These are phyloP conservation scores for Microctenopoma lineatum DNA, from an alignment of 2,797 vertebrate genomes.

Conservation along the genomic window DNA sequence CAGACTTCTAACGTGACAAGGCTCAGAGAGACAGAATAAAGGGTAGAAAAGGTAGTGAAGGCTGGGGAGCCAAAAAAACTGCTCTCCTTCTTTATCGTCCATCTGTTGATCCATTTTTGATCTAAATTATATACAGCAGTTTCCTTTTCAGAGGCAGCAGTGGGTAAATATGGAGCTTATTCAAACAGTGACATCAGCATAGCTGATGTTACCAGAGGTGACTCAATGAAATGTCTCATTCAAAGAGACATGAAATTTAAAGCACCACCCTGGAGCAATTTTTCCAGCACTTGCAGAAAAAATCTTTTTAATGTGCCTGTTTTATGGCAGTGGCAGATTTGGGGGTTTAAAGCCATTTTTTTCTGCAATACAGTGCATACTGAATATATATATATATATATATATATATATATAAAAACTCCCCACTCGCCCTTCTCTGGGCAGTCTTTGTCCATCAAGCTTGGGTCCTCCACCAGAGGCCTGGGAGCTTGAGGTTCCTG, in stretches of 20 bases:
- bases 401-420: too few relatives aligned
- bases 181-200: slow-evolving; percentile 24
- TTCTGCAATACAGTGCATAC: too few relatives aligned
- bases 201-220: slow-evolving; percentile 11
- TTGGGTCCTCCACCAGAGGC: too few relatives aligned
- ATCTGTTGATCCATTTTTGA: not conserved
- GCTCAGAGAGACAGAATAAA: slow-evolving; percentile 45
- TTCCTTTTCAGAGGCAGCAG: slow-evolving; percentile 17
- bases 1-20: slow-evolving; percentile 61
- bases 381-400: too few relatives aligned
- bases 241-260: slow-evolving; percentile 40
- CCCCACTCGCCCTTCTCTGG: too few relatives aligned
- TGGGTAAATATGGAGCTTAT: slow-evolving; percentile 16
- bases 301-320: slow-evolving; percentile 25
- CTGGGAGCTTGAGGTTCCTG: too few relatives aligned
- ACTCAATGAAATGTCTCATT: slow-evolving; percentile 34
- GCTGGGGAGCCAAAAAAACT: slow-evolving; percentile 25
- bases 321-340: slow-evolving; percentile 5
- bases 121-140: slow-evolving; percentile 2
- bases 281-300: slow-evolving; percentile 36
- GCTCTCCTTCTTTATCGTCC: not conserved
- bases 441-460: too few relatives aligned
- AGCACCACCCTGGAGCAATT: slow-evolving; percentile 28
- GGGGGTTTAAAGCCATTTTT: too few relatives aligned
- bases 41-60: slow-evolving; percentile 22